Base-by-base conservation (phyloP, 2,113 vertebrate species). In the Pao palembangensis region DNA sequence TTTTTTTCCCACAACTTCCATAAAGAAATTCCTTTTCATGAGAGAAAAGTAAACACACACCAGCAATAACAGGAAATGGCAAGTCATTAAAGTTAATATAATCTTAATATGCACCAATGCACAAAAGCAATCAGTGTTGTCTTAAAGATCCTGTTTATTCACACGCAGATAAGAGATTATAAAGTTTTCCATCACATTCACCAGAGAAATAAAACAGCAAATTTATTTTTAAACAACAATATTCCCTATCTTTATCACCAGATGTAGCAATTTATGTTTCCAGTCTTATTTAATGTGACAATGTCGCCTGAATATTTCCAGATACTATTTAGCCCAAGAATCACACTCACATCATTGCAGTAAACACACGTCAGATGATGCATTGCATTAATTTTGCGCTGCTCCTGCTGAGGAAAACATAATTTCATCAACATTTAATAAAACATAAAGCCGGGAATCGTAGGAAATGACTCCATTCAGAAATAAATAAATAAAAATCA, bases 351-450 rank as follows among this genome's bases (percentile, higher is more conserved):
- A 38, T 67, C 43, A 44, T 51, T 46, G 25, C 28, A 20, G 43
- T 49, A 56, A 76, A 81, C 61, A 60, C 44, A 10, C 55, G 58
- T 68, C 66, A 76, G 69, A 71, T 78, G 78, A 88, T 84, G 67
- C 76, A 82, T 80, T 19, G 50, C 51, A 62, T 79, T 72, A 78
- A 83, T 84, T 85, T 85, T 12, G 52, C 61, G 66, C 72, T 42
- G 41, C 28, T 38, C 34, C 34, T 10, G 63, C 63, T 66, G 67
- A 48, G 31, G 28, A 41, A 43, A 66, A 78, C 64, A 85, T 79
- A 75, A 71, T 64, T 38, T 38, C 8, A 38, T 38, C 34, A 87
- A 76, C 67, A 64, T 84, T 81, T 79, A 85, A 83, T 82, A 79
- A 83, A 87, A 84, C 68, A 84, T 73, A 79, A 15, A 62, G 62